Base-by-base conservation (phyloP, 2,113 vertebrate genomes). In the Hemiprocne comata region DNA sequence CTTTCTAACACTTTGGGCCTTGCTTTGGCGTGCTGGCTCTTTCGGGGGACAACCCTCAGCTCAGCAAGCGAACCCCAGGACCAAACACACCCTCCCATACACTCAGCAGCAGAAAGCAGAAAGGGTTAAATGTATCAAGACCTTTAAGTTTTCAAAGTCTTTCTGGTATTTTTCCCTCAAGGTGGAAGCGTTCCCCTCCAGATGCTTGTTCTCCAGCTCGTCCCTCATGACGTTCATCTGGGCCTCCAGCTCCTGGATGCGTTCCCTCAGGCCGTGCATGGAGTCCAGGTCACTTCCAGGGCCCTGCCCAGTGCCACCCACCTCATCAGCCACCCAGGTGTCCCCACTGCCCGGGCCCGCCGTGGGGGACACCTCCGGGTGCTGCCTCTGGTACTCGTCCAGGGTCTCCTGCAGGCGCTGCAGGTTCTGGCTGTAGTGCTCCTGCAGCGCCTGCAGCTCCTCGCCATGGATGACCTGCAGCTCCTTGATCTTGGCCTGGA, bases 71-170 rank as follows among this genome's bases (percentile, higher is more conserved):
- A 89, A 89, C 62, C 73, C 34, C 0, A 0, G 77, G 38, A 62
- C 82, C 1, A 2, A 60, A 88, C 1, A 0, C 9, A 6, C 82
- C 89, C 82, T 79, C 73, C 89, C 24, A 2, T 11, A 51, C 5
- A 3, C 78, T 50, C 72, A 78, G 77, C 82, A 79, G 51, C 16
- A 26, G 26, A 90, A 79, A 89, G 53, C 23, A 8, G 21, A 80
- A 90, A 96, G 42, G 2, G 13, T 73, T 50, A 96, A 97, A 92
- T 2, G 6, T 74, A 58, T 53, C 51, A 97, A 97, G 97, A 99
- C 99, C 99, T 99, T 99, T 81, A 99, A 97, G 97, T 98, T 99
- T 95, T 99, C 99, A 98, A 99, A 99, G 98, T 99, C 99, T 97
- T 98, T 98, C 98, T 99, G 99, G 98, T 99, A 99, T 98, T 99